Evolutionary conservation across 1,140 invertebrate genomes (phyloP), one percentile per base, ranked within the genome.

Genomic region (Drosophila miranda): DNA sequence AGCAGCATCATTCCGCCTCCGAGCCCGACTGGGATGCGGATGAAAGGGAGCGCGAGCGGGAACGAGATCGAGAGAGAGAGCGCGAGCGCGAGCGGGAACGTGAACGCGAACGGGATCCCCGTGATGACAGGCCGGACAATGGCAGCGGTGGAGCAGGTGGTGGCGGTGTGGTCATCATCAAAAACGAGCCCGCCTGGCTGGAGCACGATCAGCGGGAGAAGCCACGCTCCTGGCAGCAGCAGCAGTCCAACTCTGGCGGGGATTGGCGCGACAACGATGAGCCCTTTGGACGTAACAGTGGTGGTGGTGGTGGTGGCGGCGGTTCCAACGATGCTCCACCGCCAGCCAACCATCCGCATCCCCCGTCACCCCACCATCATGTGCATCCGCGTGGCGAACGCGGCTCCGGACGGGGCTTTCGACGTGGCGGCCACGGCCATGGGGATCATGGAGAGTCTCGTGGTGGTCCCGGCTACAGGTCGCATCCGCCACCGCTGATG

Each of bases 11-110:
- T 28, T 77, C 89, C 0, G 70, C 74, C 7, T 90, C 89, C 1
- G 89, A 90, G 42, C 79, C 89, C 1, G 86, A 90, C 48, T 90
- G 89, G 89, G 89, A 90, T 73, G 77, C 86, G 6, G 89, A 89
- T 41, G 89, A 90, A 7, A 75, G 83, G 3, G 87, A 86, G 8
- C 11, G 77, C 49, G 61, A 59, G 44, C 30, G 78, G 11, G 50
- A 64, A 42, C 6, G 53, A 7, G 64, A 68, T 1, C 21, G 64
- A 6, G 61, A 63, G 6, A n/a, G 61, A 1, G 64, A 63, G 9
- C 44, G 54, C 3, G 61, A 63, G n/a, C 44, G 61, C 6, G 87
- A 90, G n/a, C 74, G 80, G 0, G 84, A 77, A 6, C 50, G 67
- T 41, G 48, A 57, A 8, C 50, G 67, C 26, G 48, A 57, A 19